Base-by-base conservation (phyloP, 2,888 invertebrate genomes). In the Pasiphila rectangulata region DNA sequence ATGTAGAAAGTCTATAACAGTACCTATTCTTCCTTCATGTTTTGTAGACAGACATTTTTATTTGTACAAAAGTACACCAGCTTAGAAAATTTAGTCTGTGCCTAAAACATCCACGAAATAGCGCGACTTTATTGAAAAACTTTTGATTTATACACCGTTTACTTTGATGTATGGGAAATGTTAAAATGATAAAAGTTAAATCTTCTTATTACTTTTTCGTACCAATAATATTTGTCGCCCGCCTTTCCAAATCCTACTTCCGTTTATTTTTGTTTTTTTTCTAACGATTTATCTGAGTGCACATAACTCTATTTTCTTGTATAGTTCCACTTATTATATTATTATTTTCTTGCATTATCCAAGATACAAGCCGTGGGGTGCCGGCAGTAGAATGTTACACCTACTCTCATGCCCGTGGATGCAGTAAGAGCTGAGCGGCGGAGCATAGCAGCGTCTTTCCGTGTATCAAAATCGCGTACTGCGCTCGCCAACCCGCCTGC, bases 141-240 rank as follows among this genome's bases (percentile, higher is more conserved):
- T 58, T 58, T 49, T 43, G 56, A 56, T 58, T 58, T 56, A 58
- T 56, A 43, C 38, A 44, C 16, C 54, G 48, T 58, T 54, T 52
- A 42, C 34, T 47, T 42, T 58, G 56, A 58, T 56, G 50, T 56
- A 58, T 56, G 58, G 45, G 51, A 51, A 56, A 54, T 56, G 54
- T 56, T 52, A 52, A n/a, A 58, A 58, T 58, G 58, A 52, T 52
- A 56, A 54, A 56, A 58, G 56, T 58, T 58, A 52, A 43, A 54
- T 51, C 46, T 46, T 30, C 41, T 45, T 50, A 40, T 25, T 36
- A 45, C 41, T 42, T 48, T 41, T 41, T 32, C 17, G 13, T 30
- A 23, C 21, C 30, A 27, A 49, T 37, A 29, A 37, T 24, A 24
- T 46, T 46, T 9, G 16, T 30, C 13, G 13, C 36, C 29, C 13